Conservation (phyloP, 1,140 invertebrate genomes). For the Anastatus disparis region DNA sequence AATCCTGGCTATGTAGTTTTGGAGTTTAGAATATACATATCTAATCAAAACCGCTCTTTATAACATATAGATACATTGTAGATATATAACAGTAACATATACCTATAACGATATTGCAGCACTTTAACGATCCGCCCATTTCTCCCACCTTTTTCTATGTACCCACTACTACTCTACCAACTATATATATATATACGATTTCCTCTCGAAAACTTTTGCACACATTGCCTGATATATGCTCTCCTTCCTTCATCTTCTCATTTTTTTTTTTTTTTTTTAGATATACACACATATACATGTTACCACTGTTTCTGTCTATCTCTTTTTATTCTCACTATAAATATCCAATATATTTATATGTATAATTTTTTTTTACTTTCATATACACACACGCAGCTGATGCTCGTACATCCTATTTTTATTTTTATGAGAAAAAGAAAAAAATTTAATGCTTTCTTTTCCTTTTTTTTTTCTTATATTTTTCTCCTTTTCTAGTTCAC, state of each 20-base stretch:
- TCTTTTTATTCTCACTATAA: too few species aligned
- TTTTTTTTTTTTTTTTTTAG: too few species aligned
- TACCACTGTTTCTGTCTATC: too few species aligned
- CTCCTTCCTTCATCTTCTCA: too few species aligned
- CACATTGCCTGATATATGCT: too few species aligned
- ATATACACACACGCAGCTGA: neutral
- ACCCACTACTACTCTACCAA: neutral
- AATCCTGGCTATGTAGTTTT: neutral
- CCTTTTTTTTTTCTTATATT: neutral
- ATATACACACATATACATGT: neutral
- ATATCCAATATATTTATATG: neutral
- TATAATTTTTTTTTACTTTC: neutral
- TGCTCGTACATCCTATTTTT: neutral
- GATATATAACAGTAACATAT: too few species aligned
- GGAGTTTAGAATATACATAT: too few species aligned
- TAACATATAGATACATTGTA: neutral
- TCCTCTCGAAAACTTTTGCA: too few species aligned
- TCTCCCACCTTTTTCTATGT: neutral
- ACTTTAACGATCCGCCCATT: slow-evolving; percentile 20
- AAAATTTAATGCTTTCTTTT: too few species aligned
- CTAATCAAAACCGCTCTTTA: neutral
- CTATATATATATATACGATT: neutral
- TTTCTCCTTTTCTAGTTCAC: neutral
- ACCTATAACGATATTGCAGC: slow-evolving; percentile 16
- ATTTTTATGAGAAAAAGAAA: too few species aligned